These are phyloP conservation scores for Sapayoa aenigma DNA, from an alignment of 2,113 vertebrate genomes.

Conservation along the genomic window DNA sequence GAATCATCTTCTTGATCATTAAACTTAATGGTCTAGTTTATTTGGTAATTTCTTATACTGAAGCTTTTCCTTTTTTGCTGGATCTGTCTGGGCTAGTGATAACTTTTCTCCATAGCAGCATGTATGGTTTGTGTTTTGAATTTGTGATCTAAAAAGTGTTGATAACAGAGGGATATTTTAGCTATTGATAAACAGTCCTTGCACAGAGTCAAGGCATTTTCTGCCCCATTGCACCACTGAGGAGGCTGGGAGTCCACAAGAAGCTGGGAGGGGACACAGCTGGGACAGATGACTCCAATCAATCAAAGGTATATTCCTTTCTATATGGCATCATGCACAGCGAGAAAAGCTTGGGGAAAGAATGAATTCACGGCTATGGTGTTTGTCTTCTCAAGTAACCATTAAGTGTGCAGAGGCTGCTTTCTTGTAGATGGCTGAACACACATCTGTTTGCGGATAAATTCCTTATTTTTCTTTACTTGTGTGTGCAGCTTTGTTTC, in stretches of 20 bases:
- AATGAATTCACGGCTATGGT: background rate
- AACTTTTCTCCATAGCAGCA: background rate
- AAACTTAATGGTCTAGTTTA: background rate
- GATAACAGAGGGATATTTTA: background rate
- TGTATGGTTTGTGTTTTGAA: background rate
- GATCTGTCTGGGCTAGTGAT: background rate
- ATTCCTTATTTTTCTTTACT: background rate
- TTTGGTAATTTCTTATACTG: background rate
- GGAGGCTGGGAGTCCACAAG: background rate
- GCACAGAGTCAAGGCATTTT: background rate
- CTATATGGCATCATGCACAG: background rate
- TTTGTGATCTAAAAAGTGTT: background rate
- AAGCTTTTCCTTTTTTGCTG: background rate
- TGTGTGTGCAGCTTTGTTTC: background rate
- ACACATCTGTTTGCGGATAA: background rate
- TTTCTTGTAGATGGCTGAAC: background rate
- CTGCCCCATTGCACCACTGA: background rate
- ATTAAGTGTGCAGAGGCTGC: background rate
- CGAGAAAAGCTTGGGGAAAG: background rate
- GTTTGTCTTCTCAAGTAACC: background rate
- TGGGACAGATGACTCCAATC: background rate
- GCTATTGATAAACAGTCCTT: background rate
- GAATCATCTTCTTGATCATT: background rate
- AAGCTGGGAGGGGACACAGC: background rate
- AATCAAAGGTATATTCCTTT: background rate